Evolutionary conservation across 2,797 vertebrate species (phyloP).

Genomic region (Petrocephalus schoutedeni): DNA sequence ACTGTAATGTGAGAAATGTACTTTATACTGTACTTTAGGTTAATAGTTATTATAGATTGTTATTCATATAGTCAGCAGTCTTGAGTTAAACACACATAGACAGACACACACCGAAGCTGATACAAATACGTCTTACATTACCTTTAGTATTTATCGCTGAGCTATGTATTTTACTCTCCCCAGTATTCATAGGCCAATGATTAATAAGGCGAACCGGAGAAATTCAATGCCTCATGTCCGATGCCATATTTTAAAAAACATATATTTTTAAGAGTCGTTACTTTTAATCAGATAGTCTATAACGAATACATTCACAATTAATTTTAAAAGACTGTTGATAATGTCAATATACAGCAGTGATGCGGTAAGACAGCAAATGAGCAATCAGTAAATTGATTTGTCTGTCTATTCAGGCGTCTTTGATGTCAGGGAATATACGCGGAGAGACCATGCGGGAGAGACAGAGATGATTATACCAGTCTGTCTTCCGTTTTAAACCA

Average conservation of each 20-base stretch:
- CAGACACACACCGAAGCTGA: neutral
- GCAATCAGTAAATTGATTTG: neutral
- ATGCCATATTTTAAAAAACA: neutral
- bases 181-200: neutral
- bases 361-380: neutral
- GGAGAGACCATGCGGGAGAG: neutral
- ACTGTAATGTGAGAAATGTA: neutral
- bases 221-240: neutral
- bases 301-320: neutral
- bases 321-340: neutral
- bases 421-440: conserved; percentile 1
- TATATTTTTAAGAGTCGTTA: neutral
- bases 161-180: neutral
- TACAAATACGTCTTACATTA: neutral
- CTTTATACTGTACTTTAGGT: neutral
- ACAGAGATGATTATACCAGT: neutral
- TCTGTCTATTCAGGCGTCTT: neutral
- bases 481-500: neutral
- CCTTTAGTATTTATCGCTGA: neutral
- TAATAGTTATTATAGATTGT: neutral
- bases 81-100: neutral
- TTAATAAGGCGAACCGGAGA: neutral
- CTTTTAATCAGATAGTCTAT: neutral
- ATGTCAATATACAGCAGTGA: neutral
- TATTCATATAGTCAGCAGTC: neutral